These are phyloP conservation scores for Toxotes jaculatrix DNA, from an alignment of 2,113 vertebrate species.

Conservation along the genomic window DNA sequence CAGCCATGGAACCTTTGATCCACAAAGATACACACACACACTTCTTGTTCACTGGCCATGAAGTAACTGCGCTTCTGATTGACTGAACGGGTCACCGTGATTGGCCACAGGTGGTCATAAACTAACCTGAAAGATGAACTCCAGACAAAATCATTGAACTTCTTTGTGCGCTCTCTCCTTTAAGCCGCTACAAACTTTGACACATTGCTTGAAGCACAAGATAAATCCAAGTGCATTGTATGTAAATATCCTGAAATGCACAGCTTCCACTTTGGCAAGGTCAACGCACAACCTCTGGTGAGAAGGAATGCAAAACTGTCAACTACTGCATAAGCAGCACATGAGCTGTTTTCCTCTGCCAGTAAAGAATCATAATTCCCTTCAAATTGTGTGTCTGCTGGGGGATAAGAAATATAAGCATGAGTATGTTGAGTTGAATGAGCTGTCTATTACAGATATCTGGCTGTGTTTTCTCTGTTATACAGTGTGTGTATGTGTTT, in stretches of 20 bases:
- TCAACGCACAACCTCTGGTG: conserved; percentile 24
- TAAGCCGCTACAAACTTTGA: neutral
- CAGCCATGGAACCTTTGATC: conserved; percentile 72
- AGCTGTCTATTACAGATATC: conserved; percentile 13
- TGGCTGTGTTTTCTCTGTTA: conserved; percentile 25
- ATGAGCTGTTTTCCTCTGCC: conserved; percentile 43
- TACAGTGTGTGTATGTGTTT: conserved; percentile 14
- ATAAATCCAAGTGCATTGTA: conserved; percentile 4
- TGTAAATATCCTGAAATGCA: conserved; percentile 9
- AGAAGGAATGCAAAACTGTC: conserved; percentile 41
- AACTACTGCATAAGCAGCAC: neutral
- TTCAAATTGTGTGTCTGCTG: conserved; percentile 43
- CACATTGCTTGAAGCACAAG: neutral
- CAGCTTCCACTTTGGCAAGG: conserved; percentile 24
- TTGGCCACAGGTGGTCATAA: conserved; percentile 64
- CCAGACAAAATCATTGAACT: conserved; percentile 23
- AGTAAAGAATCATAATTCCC: conserved; percentile 51
- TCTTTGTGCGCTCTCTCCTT: conserved; percentile 7
- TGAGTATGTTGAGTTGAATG: conserved; percentile 40
- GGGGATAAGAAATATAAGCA: conserved; percentile 13
- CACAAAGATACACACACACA: conserved; percentile 65
- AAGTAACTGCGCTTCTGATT: conserved; percentile 67
- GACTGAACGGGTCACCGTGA: conserved; percentile 61
- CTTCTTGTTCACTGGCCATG: conserved; percentile 66
- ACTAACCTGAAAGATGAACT: conserved; percentile 56